Percentiles rank a stretch among this genome's conserved stretches.
phyloP scores from a whole-genome alignment of 1,140 invertebrate genomes.

The Drosophila setifemur region DNA sequence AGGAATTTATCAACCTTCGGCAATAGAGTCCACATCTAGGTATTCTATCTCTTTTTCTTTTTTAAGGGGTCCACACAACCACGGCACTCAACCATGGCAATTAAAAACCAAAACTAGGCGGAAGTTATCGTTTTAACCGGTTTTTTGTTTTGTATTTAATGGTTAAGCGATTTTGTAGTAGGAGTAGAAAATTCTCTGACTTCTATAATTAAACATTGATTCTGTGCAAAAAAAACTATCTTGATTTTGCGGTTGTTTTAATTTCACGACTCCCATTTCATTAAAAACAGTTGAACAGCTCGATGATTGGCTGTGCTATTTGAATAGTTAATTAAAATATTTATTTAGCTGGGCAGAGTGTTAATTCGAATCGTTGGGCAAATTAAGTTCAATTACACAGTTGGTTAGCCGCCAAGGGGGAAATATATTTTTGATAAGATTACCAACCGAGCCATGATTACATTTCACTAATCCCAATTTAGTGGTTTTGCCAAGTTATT shows the following conservation, averaged over 20 bases:
- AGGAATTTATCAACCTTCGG: slow-evolving; percentile 29
- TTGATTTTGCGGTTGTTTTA: slow-evolving; percentile 22
- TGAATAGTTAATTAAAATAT: slow-evolving; percentile 35
- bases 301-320: slow-evolving; percentile 1
- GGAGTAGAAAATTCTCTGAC: not conserved
- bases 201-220: slow-evolving; percentile 34
- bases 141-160: slow-evolving; percentile 5
- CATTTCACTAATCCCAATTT: slow-evolving; percentile 19
- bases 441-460: slow-evolving; percentile 13
- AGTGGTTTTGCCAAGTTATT: no score
- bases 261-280: not conserved
- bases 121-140: not conserved
- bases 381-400: slow-evolving; percentile 39
- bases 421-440: slow-evolving; percentile 32
- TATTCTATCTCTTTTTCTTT: no score
- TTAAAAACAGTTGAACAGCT: slow-evolving; percentile 4
- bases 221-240: slow-evolving; percentile 1
- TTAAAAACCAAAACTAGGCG: not conserved
- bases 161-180: not conserved
- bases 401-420: slow-evolving; percentile 19
- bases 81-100: slow-evolving; percentile 6
- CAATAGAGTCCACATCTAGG: slow-evolving; percentile 1
- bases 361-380: slow-evolving; percentile 30
- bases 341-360: slow-evolving; percentile 23
- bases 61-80: not conserved